A percentile compares a stretch with the other conserved stretches of the same genome.
These are phyloP conservation scores for Schlechtendalia chinensis DNA, from an alignment of 1,140 invertebrate species.

Conservation along the genomic window DNA sequence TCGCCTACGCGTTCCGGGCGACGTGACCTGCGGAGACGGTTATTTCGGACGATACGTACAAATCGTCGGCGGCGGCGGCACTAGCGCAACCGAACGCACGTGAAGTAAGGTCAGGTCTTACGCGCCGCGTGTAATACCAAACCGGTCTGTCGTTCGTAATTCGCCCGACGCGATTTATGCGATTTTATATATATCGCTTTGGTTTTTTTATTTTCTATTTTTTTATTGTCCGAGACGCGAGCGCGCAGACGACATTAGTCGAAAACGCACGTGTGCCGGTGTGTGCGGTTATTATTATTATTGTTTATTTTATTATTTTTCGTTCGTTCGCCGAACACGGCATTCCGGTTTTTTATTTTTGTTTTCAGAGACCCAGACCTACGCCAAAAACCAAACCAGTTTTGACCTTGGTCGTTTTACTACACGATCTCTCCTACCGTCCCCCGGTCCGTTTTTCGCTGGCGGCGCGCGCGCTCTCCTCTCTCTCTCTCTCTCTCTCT, in stretches of 20 bases:
- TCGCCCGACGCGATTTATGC: conserved; percentile 31
- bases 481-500: background rate
- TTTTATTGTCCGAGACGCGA: background rate
- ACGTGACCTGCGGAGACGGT: background rate
- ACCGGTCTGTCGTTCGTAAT: conserved; percentile 25
- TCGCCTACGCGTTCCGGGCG: too few species aligned
- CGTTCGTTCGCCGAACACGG: background rate
- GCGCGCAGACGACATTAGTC: conserved; percentile 43
- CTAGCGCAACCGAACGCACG: conserved; percentile 24
- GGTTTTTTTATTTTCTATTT: background rate
- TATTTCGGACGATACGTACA: conserved; percentile 1
- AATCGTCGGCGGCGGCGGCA: background rate
- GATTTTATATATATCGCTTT: conserved; percentile 27
- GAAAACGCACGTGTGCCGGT: conserved; percentile 34
- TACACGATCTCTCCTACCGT: conserved; percentile 28
- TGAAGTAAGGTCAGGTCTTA: conserved; percentile 38
- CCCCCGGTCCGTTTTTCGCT: background rate
- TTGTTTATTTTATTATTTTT: background rate
- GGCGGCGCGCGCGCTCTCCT: background rate
- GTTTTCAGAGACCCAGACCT: conserved; percentile 41
- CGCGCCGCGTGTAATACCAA: too few species aligned
- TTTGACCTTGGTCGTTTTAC: conserved; percentile 42
- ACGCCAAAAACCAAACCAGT: conserved; percentile 45
- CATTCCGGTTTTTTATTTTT: conserved; percentile 35
- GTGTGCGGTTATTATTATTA: background rate